A percentile compares a stretch with the other conserved stretches of the same genome.
Conservation (phyloP, 1,140 invertebrate genomes). For the Orchesella cincta region DNA sequence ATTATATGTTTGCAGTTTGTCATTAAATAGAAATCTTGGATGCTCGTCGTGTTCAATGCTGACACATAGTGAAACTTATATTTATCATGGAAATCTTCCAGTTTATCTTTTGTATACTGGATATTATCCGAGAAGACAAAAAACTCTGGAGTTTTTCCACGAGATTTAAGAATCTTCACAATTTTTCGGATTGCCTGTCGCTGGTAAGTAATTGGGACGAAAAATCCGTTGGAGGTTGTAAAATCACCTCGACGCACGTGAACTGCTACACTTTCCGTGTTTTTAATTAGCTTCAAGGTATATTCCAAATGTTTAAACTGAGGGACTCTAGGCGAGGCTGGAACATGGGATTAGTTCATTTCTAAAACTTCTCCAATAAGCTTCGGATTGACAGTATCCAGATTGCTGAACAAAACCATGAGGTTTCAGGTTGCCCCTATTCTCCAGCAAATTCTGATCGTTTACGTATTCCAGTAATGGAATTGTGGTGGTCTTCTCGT, state of each 20-base stretch:
- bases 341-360: not conserved
- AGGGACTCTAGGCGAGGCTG: not conserved
- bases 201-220: constrained; percentile 31
- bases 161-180: constrained; percentile 17
- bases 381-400: constrained; percentile 36
- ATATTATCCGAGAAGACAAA: constrained; percentile 42
- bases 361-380: not conserved
- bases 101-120: not conserved
- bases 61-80: constrained; percentile 21
- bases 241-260: constrained; percentile 34
- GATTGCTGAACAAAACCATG: not conserved
- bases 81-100: not conserved
- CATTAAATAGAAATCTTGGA: constrained; percentile 38
- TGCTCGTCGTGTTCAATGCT: not conserved
- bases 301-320: not conserved
- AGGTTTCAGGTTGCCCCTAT: not conserved
- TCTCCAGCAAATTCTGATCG: not conserved
- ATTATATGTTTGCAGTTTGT: constrained; percentile 35
- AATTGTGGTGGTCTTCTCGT: not conserved
- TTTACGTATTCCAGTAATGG: not conserved
- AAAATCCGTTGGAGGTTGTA: not conserved
- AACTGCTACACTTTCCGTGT: constrained; percentile 32
- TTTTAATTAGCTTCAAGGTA: not conserved
- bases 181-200: constrained; percentile 18
- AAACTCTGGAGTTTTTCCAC: constrained; percentile 26